A percentile compares a stretch with the other conserved stretches of the same genome.
Conservation (phyloP, 2,888 invertebrate genomes). For the Leptopterna dolabrata region DNA sequence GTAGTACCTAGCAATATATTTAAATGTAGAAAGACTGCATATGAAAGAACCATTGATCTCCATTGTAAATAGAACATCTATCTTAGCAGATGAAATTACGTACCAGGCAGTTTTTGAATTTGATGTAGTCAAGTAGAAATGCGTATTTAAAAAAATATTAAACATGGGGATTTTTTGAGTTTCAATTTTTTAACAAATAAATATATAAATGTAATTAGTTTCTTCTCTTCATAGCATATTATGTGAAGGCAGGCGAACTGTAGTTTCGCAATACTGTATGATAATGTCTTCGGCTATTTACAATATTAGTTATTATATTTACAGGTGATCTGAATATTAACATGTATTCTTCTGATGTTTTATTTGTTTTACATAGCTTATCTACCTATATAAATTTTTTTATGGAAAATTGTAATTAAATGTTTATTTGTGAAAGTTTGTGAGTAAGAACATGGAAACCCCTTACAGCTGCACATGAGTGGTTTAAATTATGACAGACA, state of each 20-base stretch:
- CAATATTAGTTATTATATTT: too few species aligned
- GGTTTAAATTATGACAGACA: too few species aligned
- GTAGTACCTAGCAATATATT: too few species aligned
- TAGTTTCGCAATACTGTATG: background rate
- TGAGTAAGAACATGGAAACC: too few species aligned
- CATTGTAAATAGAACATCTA: background rate
- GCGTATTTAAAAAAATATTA: background rate
- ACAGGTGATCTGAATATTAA: too few species aligned
- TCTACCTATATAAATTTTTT: too few species aligned
- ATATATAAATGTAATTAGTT: background rate
- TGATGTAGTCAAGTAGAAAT: background rate
- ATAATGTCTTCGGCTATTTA: too few species aligned
- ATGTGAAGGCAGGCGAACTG: background rate
- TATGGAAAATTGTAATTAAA: too few species aligned
- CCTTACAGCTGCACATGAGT: too few species aligned
- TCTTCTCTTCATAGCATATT: background rate
- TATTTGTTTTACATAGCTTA: too few species aligned
- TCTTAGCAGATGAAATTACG: background rate
- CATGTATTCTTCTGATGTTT: too few species aligned
- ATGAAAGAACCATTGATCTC: background rate
- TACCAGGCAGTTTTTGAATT: background rate
- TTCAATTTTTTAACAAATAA: background rate
- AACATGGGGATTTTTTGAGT: background rate
- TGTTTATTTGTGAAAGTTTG: too few species aligned
- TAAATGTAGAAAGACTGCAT: background rate